These are phyloP conservation scores for Chionomys nivalis DNA, from an alignment of 2,113 vertebrate genomes.

Conservation along the genomic window DNA sequence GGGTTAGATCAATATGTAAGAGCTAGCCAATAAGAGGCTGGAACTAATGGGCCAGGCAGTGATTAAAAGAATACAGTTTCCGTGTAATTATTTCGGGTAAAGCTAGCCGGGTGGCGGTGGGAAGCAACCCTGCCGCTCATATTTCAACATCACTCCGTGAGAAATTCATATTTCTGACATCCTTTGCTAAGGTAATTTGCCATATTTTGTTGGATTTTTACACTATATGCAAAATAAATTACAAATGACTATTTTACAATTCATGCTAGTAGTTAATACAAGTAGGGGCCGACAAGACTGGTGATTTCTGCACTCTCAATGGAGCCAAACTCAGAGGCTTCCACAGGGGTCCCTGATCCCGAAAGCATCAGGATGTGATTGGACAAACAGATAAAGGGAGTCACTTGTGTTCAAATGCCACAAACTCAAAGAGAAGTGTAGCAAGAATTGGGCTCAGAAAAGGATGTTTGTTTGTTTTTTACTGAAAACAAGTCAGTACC, in stretches of 20 bases:
- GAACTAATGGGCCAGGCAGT: no score
- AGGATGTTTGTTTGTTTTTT: not conserved
- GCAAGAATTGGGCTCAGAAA: not conserved
- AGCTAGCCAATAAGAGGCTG: no score
- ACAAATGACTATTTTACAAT: not conserved
- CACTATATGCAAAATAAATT: not conserved
- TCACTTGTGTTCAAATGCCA: not conserved
- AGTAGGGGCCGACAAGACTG: not conserved
- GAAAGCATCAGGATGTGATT: not conserved
- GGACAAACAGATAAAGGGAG: not conserved
- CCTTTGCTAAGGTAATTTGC: conserved; percentile 3
- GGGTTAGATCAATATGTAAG: no score
- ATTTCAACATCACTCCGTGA: no score
- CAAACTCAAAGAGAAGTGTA: not conserved
- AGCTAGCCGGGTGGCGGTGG: no score
- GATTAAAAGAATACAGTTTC: no score
- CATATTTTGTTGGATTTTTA: conserved; percentile 34
- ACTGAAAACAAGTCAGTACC: not conserved
- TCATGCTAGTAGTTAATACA: not conserved
- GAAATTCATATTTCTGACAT: conserved; percentile 39
- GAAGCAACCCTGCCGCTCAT: no score
- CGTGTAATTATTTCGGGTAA: no score
- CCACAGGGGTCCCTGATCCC: not conserved
- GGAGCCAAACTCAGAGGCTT: not conserved
- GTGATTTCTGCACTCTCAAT: not conserved